Evolutionary conservation across 2,888 invertebrate genomes (phyloP).

Genomic region (Troides helena): DNA sequence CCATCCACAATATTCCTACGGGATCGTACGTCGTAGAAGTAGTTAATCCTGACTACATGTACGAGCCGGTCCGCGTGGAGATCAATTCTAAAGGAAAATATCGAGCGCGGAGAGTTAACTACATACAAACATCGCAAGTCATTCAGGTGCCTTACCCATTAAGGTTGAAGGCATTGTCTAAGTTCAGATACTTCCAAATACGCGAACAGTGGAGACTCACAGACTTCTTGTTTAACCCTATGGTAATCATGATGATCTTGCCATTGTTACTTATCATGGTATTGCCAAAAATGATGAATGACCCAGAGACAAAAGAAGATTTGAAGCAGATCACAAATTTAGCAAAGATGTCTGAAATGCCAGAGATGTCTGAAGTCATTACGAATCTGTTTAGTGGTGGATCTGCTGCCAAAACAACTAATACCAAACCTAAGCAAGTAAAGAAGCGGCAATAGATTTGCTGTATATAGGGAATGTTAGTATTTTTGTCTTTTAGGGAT

Average conservation of each 20-base stretch:
- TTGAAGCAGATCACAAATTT: slow-evolving; percentile 93
- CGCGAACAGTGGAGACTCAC: slow-evolving; percentile 98
- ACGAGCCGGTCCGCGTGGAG: slow-evolving; percentile 97
- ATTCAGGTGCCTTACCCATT: slow-evolving; percentile 96
- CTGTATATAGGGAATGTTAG: slow-evolving; percentile 14
- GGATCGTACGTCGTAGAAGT: slow-evolving; percentile 98
- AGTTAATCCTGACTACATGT: slow-evolving; percentile 92
- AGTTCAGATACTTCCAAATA: slow-evolving; percentile 93
- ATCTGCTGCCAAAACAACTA: slow-evolving; percentile 69
- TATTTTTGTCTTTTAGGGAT: slow-evolving; percentile 19
- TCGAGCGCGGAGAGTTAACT: slow-evolving; percentile 95
- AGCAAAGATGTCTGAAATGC: slow-evolving; percentile 91
- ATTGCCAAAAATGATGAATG: slow-evolving; percentile 97
- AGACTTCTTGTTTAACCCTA: slow-evolving; percentile 97
- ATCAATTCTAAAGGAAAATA: slow-evolving; percentile 98
- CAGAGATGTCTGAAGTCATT: slow-evolving; percentile 97
- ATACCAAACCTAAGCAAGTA: slow-evolving; percentile 68
- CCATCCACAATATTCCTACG: slow-evolving; percentile 91
- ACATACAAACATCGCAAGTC: slow-evolving; percentile 94
- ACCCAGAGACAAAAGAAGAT: slow-evolving; percentile 98
- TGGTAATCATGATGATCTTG: slow-evolving; percentile 98
- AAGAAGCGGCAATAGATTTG: slow-evolving; percentile 67
- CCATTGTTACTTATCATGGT: slow-evolving; percentile 95
- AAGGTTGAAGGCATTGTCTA: slow-evolving; percentile 90
- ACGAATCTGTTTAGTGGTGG: slow-evolving; percentile 92